A percentile compares a stretch with the other conserved stretches of the same genome.
Conservation (phyloP, 2,888 invertebrate species). For the Microctonus brassicae region DNA sequence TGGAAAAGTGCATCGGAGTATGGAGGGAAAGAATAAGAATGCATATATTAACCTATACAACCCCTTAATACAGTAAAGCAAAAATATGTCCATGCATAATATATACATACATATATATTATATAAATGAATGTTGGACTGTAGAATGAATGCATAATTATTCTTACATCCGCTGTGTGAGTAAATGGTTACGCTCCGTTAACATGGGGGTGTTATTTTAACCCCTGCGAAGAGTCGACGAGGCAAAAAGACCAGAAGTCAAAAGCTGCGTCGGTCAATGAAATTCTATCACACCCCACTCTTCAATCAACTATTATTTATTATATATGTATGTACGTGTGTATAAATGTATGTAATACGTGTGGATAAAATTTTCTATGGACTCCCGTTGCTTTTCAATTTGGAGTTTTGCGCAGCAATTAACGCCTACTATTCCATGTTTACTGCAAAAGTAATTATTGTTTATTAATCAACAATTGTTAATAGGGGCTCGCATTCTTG, state of each 20-base stretch:
- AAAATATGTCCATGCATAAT: too few relatives aligned
- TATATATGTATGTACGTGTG: neutral
- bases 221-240: slow-evolving; percentile 41
- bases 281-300: neutral
- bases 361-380: too few relatives aligned
- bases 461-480: too few relatives aligned
- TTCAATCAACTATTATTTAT: neutral
- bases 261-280: slow-evolving; percentile 10
- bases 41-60: neutral
- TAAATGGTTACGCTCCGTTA: slow-evolving; percentile 62
- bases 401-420: slow-evolving; percentile 19
- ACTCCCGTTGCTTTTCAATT: neutral
- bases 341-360: neutral
- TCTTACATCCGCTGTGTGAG: slow-evolving; percentile 56
- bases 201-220: slow-evolving; percentile 49
- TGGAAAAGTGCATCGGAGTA: neutral
- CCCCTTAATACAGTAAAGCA: too few relatives aligned
- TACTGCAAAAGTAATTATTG: slow-evolving; percentile 27
- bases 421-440: slow-evolving; percentile 24
- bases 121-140: slow-evolving; percentile 40
- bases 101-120: neutral
- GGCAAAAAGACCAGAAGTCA: slow-evolving; percentile 24
- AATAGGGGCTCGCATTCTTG: too few relatives aligned
- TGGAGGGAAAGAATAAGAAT: neutral
- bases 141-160: slow-evolving; percentile 62